Conservation (phyloP, 64 coral and sea anemone genomes). For the Stylophora pistillata region DNA sequence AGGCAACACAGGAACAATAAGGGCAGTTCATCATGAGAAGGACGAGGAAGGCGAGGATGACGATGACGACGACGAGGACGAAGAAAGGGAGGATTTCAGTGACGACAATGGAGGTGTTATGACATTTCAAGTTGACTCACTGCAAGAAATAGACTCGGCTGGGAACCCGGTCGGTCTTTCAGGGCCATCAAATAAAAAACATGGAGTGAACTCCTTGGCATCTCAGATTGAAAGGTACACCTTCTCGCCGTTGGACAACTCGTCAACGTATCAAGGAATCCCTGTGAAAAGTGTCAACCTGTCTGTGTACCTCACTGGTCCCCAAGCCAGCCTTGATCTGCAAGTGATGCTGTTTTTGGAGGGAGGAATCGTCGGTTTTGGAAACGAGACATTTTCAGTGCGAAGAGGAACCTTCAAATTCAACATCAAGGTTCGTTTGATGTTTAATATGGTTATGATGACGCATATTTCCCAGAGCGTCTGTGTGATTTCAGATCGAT, state of each 20-base stretch:
- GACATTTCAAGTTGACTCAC: conserved; percentile 22
- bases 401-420: conserved; percentile 49
- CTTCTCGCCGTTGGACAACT: background rate
- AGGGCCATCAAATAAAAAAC: background rate
- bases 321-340: background rate
- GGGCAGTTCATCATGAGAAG: conserved; percentile 9
- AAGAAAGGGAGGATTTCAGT: conserved; percentile 19
- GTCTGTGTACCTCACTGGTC: background rate
- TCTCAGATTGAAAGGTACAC: background rate
- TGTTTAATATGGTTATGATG: background rate
- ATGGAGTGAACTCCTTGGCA: background rate
- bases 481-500: background rate
- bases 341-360: conserved; percentile 10
- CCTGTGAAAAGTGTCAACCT: conserved; percentile 25
- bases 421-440: conserved; percentile 42
- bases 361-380: background rate
- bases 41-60: conserved; percentile 29
- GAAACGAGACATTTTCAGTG: conserved; percentile 38
- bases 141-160: background rate
- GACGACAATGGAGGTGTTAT: conserved; percentile 5
- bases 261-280: conserved; percentile 5
- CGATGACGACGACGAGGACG: background rate
- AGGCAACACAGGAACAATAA: conserved; percentile 1
- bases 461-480: background rate
- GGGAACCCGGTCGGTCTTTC: background rate